phyloP scores from a whole-genome alignment of 2,888 invertebrate genomes.

The Ischnura elegans region DNA sequence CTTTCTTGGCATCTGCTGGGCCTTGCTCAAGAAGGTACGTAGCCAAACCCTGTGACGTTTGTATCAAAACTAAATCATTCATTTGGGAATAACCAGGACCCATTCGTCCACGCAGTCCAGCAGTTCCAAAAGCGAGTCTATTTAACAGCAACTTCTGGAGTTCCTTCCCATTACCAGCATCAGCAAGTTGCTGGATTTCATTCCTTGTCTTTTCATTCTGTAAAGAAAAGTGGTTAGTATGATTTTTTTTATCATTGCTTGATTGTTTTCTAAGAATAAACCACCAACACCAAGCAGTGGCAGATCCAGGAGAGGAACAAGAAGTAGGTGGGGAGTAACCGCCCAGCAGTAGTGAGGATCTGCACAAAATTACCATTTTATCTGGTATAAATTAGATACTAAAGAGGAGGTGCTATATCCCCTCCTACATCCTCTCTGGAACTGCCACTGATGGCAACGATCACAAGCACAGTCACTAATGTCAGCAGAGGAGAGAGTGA shows the following conservation, averaged over 20 bases:
- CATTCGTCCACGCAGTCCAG: conserved; percentile 95
- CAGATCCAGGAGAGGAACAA: no score
- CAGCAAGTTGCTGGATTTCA: conserved; percentile 83
- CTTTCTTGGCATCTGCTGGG: conserved; percentile 79
- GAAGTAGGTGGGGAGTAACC: no score
- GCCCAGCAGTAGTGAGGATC: no score
- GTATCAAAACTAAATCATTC: conserved; percentile 97
- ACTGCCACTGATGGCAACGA: no score
- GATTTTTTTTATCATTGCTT: conserved; percentile 48
- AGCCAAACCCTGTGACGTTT: conserved; percentile 94
- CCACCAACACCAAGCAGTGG: no score
- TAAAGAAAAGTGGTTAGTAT: conserved; percentile 69
- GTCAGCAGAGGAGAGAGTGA: no score
- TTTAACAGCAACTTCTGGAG: conserved; percentile 84
- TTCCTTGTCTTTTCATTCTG: conserved; percentile 83
- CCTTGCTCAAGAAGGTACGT: conserved; percentile 83
- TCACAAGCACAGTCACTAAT: no score
- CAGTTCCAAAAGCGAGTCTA: conserved; percentile 94
- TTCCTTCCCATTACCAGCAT: conserved; percentile 80
- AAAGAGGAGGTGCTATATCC: no score
- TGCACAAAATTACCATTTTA: no score
- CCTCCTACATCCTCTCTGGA: no score
- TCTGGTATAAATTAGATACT: no score
- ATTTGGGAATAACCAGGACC: conserved; percentile 94
- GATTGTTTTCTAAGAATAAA: no score